Conservation (phyloP, 2,888 invertebrate species). For the Mimachlamys varia region DNA sequence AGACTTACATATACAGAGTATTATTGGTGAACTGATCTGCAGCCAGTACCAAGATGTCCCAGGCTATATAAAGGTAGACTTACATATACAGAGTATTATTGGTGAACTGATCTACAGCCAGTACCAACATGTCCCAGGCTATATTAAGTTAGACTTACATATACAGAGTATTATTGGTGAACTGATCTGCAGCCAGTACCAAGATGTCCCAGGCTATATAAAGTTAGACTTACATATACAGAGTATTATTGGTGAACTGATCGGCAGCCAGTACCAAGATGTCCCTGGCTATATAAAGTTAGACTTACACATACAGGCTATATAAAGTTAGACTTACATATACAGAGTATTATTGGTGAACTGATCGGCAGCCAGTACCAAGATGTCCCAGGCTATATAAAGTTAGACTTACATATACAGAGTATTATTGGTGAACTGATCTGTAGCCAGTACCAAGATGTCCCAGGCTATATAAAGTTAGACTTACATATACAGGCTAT, state of each 20-base stretch:
- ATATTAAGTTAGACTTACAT: slow-evolving; percentile 72
- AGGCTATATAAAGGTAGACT: slow-evolving; percentile 84
- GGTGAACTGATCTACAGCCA: slow-evolving; percentile 56
- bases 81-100: slow-evolving; percentile 68
- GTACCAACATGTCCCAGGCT: slow-evolving; percentile 83
- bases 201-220: slow-evolving; percentile 84
- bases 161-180: slow-evolving; percentile 64
- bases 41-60: slow-evolving; percentile 78
- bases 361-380: slow-evolving; percentile 65
- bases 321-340: slow-evolving; percentile 55
- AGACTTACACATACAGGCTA: no score
- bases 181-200: slow-evolving; percentile 61
- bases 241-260: slow-evolving; percentile 57
- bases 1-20: slow-evolving; percentile 65
- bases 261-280: slow-evolving; percentile 67
- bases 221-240: slow-evolving; percentile 79
- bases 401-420: slow-evolving; percentile 79
- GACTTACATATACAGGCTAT: no score
- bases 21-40: slow-evolving; percentile 57
- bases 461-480: slow-evolving; percentile 85
- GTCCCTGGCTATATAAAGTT: slow-evolving; percentile 85
- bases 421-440: slow-evolving; percentile 56
- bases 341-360: slow-evolving; percentile 64
- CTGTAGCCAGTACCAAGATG: slow-evolving; percentile 67
- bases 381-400: slow-evolving; percentile 83